A percentile compares a stretch with the other conserved stretches of the same genome.
phyloP scores from a whole-genome alignment of 2,888 invertebrate genomes.

The Sclerodermus sp. region DNA sequence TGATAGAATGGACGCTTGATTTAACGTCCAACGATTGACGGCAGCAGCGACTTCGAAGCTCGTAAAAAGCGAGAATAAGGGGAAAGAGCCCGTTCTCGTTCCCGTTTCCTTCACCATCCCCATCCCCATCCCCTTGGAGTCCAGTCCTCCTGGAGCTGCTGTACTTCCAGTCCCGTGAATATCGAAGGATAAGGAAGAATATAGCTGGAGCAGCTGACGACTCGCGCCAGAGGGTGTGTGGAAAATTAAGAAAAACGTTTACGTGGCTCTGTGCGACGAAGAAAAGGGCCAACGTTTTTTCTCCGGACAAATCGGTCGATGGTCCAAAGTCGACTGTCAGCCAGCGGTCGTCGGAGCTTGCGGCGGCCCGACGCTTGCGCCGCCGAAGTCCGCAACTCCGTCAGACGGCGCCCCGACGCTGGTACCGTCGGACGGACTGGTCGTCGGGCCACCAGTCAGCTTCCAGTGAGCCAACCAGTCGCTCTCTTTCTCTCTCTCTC shows the following conservation, averaged over 20 bases:
- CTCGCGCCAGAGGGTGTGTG: neutral
- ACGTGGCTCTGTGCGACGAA: neutral
- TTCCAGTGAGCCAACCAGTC: constrained; percentile 37
- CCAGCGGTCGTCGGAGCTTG: constrained; percentile 23
- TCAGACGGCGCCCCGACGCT: constrained; percentile 43
- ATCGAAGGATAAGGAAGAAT: neutral
- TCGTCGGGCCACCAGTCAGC: constrained; percentile 45
- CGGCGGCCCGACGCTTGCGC: constrained; percentile 47
- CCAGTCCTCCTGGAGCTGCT: too few relatives aligned
- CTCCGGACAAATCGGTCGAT: constrained; percentile 36
- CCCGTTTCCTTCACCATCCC: too few relatives aligned
- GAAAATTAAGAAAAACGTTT: neutral
- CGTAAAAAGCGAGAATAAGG: too few relatives aligned
- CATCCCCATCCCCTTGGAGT: too few relatives aligned
- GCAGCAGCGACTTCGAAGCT: too few relatives aligned
- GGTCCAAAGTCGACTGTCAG: constrained; percentile 49
- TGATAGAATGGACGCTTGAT: constrained; percentile 3
- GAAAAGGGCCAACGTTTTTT: neutral
- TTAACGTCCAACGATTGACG: neutral
- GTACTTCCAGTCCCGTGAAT: too few relatives aligned
- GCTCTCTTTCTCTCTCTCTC: constrained; percentile 11
- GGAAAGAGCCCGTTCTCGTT: too few relatives aligned
- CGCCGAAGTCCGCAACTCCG: constrained; percentile 24
- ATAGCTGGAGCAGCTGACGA: neutral
- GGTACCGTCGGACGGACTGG: constrained; percentile 37